Conservation (phyloP, 2,888 invertebrate species). For the Orthosia cruda region DNA sequence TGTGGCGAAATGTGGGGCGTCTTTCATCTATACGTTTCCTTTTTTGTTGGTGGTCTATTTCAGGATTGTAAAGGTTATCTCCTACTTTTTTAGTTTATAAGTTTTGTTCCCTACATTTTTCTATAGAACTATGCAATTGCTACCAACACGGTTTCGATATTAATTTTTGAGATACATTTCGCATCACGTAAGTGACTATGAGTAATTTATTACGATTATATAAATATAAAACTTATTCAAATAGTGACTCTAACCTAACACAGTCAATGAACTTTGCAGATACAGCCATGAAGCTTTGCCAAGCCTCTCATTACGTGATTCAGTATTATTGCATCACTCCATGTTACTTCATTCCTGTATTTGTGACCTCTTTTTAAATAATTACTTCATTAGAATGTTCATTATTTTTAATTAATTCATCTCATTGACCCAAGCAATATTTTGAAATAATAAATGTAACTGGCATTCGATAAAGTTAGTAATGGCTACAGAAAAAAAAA, state of each 20-base stretch:
- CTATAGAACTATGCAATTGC: neutral
- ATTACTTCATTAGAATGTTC: neutral
- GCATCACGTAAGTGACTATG: neutral
- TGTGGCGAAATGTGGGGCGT: conserved; percentile 19
- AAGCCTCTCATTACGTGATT: conserved; percentile 19
- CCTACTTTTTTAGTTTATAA: conserved; percentile 9
- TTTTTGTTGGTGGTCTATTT: conserved; percentile 17
- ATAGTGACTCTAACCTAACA: neutral
- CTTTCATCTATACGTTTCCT: conserved; percentile 15
- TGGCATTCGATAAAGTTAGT: neutral
- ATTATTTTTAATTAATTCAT: neutral
- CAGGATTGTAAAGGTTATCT: neutral
- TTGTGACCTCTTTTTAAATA: neutral
- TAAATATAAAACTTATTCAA: neutral
- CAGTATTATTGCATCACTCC: conserved; percentile 31
- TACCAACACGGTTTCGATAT: neutral
- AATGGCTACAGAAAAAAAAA: conserved; percentile 20
- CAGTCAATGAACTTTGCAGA: conserved; percentile 36
- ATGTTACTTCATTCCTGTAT: neutral
- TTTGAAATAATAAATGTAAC: neutral
- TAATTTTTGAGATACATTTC: neutral
- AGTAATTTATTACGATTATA: neutral
- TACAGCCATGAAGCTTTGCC: conserved; percentile 10
- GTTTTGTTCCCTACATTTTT: conserved; percentile 15
- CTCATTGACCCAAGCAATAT: neutral